Base-by-base conservation (phyloP, 2,113 vertebrate species). In the Rhineura floridana region DNA sequence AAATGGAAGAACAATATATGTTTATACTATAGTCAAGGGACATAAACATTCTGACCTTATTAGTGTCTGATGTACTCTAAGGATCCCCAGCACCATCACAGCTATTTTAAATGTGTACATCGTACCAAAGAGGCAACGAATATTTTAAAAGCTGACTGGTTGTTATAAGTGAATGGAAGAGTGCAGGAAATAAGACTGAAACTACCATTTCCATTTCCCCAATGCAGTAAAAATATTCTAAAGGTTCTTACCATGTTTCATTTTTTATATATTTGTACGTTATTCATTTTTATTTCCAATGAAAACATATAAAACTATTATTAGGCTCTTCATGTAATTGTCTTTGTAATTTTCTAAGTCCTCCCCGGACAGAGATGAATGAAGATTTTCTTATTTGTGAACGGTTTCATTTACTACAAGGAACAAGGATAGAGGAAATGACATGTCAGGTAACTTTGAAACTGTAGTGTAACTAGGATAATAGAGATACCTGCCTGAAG, bases 381-480 rank as follows among this genome's bases (percentile, higher is more conserved):
- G 95, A 96, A 94, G 95, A 94, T 85, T 95, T 91, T 87, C 44
- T 90, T 92, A 87, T 87, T 89, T 91, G 82, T 77, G 94, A 94
- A 86, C 93, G 92, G 10, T 89, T 91, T 72, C 84, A 91, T 84
- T 91, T 90, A 36, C 83, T 92, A 76, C 93, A 95, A 95, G 94
- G 94, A 91, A 95, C 95, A 93, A 95, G 94, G 50, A 86, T 72
- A 88, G 94, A 94, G 92, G 95, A 90, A 89, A 90, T 94, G 72
- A 90, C 95, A 5, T 93, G 84, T 85, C 95, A 97, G 96, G 96
- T 97, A 94, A 94, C 25, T 52, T 9, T 30, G 59, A 44, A 88
- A 77, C 9, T 39, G 62, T 88, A 33, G 5, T 48, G 25, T 17
- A 46, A 48, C 33, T 67, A 33, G 28, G n/a, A 23, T 17, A 87